Conservation (phyloP, 2,797 vertebrate species). For the Hapalemur alaotrensis region DNA sequence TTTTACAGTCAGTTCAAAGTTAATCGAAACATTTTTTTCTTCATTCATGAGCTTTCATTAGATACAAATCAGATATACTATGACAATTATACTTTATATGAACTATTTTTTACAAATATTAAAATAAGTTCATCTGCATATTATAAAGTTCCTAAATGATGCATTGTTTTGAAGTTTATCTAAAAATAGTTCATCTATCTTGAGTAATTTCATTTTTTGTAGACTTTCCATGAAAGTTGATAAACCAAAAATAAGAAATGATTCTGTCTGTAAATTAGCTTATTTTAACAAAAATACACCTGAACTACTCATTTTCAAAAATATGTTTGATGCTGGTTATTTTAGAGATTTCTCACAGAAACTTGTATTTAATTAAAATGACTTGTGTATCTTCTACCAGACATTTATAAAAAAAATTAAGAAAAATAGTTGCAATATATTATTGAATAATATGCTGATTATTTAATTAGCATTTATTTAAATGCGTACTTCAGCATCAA, state of each 20-base stretch:
- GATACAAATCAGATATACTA: neutral
- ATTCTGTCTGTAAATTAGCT: neutral
- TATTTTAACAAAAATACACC: neutral
- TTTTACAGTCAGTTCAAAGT: neutral
- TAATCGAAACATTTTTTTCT: neutral
- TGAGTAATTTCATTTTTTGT: neutral
- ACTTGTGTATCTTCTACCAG: neutral
- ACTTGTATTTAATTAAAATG: neutral
- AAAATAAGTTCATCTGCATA: neutral
- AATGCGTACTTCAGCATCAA: neutral
- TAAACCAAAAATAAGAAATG: neutral
- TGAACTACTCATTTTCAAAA: neutral
- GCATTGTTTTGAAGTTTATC: neutral
- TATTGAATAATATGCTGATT: neutral
- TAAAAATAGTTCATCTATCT: neutral
- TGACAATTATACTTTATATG: neutral
- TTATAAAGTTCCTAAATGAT: neutral
- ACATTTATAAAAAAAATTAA: neutral
- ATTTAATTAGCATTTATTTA: neutral
- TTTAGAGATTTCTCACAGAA: neutral
- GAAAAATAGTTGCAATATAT: neutral
- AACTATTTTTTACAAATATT: slow-evolving; percentile 5
- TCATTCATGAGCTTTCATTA: neutral
- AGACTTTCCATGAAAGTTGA: neutral
- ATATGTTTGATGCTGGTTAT: neutral